Percentiles rank a stretch among this genome's conserved stretches.
These are phyloP conservation scores for Triplophysa rosa DNA, from an alignment of 2,113 vertebrate species.

Conservation along the genomic window DNA sequence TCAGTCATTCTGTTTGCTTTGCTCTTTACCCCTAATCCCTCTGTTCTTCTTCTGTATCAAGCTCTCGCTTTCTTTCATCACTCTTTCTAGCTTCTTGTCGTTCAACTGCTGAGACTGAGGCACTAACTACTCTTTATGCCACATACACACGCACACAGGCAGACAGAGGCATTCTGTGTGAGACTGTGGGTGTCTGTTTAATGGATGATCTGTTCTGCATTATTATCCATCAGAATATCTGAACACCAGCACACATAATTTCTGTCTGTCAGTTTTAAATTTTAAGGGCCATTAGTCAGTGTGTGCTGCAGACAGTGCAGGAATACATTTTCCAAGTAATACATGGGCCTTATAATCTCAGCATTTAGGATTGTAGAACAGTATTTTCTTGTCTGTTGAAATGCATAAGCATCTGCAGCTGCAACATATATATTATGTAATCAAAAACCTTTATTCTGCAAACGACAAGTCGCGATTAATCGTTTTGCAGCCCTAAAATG, in stretches of 20 bases:
- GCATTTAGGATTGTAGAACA: not conserved
- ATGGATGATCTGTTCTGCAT: not conserved
- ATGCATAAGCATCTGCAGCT: too few species aligned
- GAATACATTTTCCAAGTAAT: not conserved
- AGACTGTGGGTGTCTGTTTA: not conserved
- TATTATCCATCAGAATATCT: not conserved
- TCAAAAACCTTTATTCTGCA: too few species aligned
- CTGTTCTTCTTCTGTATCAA: constrained; percentile 4
- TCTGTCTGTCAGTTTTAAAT: not conserved
- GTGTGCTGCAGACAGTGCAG: not conserved
- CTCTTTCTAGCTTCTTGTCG: not conserved
- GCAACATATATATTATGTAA: too few species aligned
- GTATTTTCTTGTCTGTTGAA: too few species aligned
- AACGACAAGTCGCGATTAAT: too few species aligned
- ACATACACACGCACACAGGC: not conserved
- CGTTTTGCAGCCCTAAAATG: too few species aligned
- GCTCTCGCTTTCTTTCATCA: not conserved
- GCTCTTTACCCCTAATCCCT: not conserved
- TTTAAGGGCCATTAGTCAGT: not conserved
- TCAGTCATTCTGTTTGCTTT: constrained; percentile 12
- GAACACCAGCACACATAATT: constrained; percentile 7
- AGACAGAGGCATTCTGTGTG: not conserved
- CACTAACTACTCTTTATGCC: not conserved
- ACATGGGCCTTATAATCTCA: not conserved
- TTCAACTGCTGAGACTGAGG: not conserved